phyloP scores from a whole-genome alignment of 2,888 invertebrate genomes.

The Eupelmus urozonus region DNA sequence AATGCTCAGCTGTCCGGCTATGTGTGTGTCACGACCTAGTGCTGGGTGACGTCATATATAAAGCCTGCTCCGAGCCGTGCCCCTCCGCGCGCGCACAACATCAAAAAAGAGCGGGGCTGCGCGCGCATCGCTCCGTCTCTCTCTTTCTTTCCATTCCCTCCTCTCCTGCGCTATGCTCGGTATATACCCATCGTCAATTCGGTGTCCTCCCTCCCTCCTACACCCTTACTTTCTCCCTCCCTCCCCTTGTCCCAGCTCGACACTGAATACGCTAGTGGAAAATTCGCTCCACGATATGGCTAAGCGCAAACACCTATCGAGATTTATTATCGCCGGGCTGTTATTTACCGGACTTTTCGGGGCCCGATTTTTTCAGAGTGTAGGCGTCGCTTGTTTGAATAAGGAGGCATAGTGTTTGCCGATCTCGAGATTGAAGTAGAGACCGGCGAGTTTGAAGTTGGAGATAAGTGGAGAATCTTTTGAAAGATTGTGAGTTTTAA shows the following conservation, averaged over 20 bases:
- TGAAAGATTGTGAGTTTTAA: no score
- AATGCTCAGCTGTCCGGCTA: no score
- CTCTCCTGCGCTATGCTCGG: not conserved
- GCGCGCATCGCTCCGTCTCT: conserved; percentile 46
- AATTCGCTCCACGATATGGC: not conserved
- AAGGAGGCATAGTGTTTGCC: no score
- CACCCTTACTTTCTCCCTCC: not conserved
- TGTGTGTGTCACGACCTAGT: conserved; percentile 69
- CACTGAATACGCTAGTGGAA: not conserved
- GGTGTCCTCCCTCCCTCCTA: not conserved
- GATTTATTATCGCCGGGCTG: conserved; percentile 1
- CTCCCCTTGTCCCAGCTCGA: not conserved
- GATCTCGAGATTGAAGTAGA: no score
- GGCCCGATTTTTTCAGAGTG: no score
- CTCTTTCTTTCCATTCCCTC: conserved; percentile 1
- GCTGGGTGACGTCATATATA: conserved; percentile 75
- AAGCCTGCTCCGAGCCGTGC: conserved; percentile 55
- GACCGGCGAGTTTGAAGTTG: no score
- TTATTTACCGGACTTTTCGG: no score
- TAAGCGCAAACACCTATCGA: no score
- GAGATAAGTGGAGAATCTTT: no score
- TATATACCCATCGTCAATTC: no score
- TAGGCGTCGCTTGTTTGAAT: no score
- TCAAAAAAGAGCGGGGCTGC: conserved; percentile 66
- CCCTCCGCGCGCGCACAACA: conserved; percentile 14